Evolutionary conservation across 2,113 vertebrate species (phyloP).

Genomic region (Baryphthengus martii): DNA sequence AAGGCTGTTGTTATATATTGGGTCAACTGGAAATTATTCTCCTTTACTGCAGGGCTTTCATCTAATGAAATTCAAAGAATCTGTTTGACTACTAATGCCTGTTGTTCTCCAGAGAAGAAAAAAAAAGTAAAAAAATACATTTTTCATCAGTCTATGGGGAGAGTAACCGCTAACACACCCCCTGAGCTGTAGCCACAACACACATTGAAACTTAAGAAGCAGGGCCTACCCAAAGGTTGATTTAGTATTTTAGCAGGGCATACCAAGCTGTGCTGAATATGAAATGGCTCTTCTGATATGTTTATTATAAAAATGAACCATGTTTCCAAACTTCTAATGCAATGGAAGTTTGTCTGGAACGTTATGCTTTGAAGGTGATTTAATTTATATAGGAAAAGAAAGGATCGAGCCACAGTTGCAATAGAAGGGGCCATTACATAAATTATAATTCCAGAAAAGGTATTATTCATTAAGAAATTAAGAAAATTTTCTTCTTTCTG

Average conservation of each 20-base stretch:
- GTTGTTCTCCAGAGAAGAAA: not conserved
- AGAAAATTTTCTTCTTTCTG: rapidly evolving
- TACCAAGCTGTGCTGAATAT: not conserved
- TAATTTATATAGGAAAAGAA: not conserved
- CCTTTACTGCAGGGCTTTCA: not conserved
- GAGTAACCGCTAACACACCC: not conserved
- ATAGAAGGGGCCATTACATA: not conserved
- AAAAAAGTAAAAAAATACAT: not conserved
- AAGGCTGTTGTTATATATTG: not conserved
- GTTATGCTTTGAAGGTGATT: not conserved
- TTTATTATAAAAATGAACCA: not conserved
- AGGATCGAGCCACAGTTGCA: not conserved
- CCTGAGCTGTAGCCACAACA: not conserved
- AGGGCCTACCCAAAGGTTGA: not conserved
- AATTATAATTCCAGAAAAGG: not conserved
- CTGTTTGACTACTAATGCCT: not conserved
- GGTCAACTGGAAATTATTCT: constrained; percentile 37
- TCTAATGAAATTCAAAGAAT: constrained; percentile 24
- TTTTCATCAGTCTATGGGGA: not conserved
- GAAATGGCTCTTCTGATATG: not conserved
- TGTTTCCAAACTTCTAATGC: not conserved
- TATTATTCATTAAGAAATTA: not conserved
- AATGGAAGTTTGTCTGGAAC: not conserved
- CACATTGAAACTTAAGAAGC: not conserved
- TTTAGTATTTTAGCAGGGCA: not conserved